Percentiles rank a stretch among this genome's conserved stretches.
phyloP scores from a whole-genome alignment of 2,797 vertebrate species.

The Tenualosa thibaudeaui region DNA sequence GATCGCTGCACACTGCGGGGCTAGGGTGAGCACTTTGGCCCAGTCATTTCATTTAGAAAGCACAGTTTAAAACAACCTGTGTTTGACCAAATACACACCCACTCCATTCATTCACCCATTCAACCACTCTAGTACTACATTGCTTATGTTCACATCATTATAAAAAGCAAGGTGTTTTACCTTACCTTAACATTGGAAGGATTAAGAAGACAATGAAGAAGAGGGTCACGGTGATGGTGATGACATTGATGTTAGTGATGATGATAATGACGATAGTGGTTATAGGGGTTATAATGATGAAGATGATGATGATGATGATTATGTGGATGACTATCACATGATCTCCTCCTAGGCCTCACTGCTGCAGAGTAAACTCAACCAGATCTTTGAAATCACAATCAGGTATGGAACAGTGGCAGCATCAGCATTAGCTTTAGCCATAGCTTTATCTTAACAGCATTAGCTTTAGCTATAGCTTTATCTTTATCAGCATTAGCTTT shows the following conservation, averaged over 20 bases:
- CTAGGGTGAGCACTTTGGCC: conserved; percentile 74
- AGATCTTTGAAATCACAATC: conserved; percentile 87
- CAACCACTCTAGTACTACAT: no score
- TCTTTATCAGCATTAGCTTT: neutral
- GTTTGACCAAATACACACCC: neutral
- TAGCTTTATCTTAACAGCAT: neutral
- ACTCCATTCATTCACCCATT: no score
- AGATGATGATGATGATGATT: neutral
- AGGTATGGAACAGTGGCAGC: conserved; percentile 30
- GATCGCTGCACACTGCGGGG: conserved; percentile 86
- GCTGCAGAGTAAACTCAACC: conserved; percentile 86
- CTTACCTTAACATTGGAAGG: no score
- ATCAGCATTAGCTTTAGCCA: neutral
- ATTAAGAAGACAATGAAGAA: neutral
- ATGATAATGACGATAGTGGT: neutral
- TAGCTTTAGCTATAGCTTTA: no score
- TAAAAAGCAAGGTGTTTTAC: no score
- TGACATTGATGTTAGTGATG: neutral
- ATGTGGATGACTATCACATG: neutral
- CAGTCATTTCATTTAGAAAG: neutral
- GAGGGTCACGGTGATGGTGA: neutral
- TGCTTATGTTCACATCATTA: no score
- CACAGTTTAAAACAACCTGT: neutral
- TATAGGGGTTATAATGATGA: neutral
- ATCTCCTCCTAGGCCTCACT: conserved; percentile 68